Base-by-base conservation (phyloP, 2,113 vertebrate genomes). In the Peromyscus californicus region DNA sequence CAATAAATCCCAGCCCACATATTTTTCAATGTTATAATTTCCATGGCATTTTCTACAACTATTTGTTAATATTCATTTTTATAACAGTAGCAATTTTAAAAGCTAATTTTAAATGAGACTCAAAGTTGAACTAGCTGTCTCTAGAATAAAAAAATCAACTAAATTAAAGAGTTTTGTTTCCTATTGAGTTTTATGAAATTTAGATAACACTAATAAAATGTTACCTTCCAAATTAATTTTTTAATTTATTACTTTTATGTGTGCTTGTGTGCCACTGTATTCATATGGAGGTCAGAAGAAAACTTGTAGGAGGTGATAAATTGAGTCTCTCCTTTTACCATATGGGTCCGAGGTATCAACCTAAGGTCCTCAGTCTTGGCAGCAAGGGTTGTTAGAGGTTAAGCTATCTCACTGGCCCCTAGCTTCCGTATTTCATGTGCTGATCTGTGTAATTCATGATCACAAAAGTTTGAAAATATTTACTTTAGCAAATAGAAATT, bases 101-200 rank as follows among this genome's bases (percentile, higher is more conserved):
- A 84, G 0, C 70, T 90, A 57, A 31, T 91, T 96, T 94, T 61
- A 96, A 96, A 75, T 89, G 79, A 74, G 10, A 10, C 48, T 22
- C 24, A 74, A 90, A 57, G 21, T 79, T 76, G 31, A 67, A 86
- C 3, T 8, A 29, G 1, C 79, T 84, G 29, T 89, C 7, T 83
- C 74, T 91, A 21, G 10, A 96, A 48, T 92, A 29, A 95, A 86
- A 86, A 70, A 84, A 92, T 65, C 24, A 90, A 57, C 31, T 70
- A 67, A 83, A 48, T 31, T 65, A 76, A 88, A 70, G 33, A 12
- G 29, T 63, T 85, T 93, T 95, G 69, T 45, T 76, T 75, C 82
- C 19, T 88, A 45, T 90, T 90, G 63, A 94, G 85, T 95, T 96
- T 21, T 93, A 29, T 63, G 76, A 85, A 57, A 89, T 89, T 95